Evolutionary conservation across 2,888 invertebrate species (phyloP).

Genomic region (Rotaria macrura): DNA sequence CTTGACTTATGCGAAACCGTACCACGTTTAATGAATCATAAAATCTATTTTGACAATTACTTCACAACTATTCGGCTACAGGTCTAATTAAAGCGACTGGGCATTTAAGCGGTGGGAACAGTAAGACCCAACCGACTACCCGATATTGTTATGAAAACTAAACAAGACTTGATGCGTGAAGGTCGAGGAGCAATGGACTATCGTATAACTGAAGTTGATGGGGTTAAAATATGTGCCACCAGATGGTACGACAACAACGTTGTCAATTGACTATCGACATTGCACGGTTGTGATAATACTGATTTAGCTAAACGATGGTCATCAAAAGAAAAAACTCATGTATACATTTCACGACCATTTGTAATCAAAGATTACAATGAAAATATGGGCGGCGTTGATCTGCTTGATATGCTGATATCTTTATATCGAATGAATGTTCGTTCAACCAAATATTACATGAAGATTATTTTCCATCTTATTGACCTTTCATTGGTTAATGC

Average conservation of each 20-base stretch:
- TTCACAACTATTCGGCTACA: background rate
- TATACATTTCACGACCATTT: background rate
- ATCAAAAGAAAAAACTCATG: background rate
- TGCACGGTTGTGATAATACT: background rate
- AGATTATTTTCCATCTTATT: background rate
- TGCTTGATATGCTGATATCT: background rate
- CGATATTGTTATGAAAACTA: background rate
- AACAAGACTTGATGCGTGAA: background rate
- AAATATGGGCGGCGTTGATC: background rate
- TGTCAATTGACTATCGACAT: background rate
- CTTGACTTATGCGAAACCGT: background rate
- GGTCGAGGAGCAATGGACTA: background rate
- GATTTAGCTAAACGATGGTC: background rate
- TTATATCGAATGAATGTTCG: background rate
- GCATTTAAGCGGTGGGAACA: background rate
- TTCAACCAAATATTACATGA: background rate
- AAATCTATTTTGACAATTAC: background rate
- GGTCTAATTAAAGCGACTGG: background rate
- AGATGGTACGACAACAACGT: background rate
- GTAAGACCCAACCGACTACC: background rate
- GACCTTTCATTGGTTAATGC: background rate
- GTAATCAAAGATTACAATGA: background rate
- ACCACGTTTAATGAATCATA: background rate
- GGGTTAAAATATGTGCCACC: background rate
- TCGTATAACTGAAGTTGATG: background rate